Conservation (phyloP, 2,888 invertebrate genomes). For the Meteorus cinctellus region DNA sequence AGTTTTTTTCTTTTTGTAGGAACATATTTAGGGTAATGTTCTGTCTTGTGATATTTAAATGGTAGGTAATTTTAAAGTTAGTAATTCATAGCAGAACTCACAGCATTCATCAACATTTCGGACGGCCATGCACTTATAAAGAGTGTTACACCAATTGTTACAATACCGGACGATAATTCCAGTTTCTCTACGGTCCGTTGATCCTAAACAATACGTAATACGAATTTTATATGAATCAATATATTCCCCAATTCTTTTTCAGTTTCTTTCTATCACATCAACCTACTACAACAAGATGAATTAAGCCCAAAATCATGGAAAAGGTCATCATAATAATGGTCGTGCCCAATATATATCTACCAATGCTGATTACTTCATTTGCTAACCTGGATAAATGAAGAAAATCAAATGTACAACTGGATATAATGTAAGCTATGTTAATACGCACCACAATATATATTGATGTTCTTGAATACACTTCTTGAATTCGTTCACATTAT, state of each 20-base stretch:
- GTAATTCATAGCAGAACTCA: neutral
- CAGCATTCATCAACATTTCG: conserved; percentile 44
- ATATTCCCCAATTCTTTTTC: neutral
- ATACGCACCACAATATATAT: conserved; percentile 47
- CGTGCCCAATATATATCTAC: conserved; percentile 42
- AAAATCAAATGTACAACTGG: neutral
- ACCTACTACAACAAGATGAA: conserved; percentile 47
- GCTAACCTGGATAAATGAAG: conserved; percentile 37
- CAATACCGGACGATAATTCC: conserved; percentile 44
- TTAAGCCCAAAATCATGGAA: conserved; percentile 38
- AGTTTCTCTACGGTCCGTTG: conserved; percentile 44
- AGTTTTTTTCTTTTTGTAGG: too few species aligned
- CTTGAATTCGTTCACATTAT: conserved; percentile 44
- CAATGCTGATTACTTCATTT: conserved; percentile 28
- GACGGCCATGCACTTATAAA: conserved; percentile 50
- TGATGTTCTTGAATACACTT: conserved; percentile 55
- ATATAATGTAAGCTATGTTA: neutral
- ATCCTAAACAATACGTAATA: conserved; percentile 24
- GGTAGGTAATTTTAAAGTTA: too few species aligned
- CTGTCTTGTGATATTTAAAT: too few species aligned
- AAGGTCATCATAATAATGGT: conserved; percentile 32
- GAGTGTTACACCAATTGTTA: conserved; percentile 39
- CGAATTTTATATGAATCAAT: too few species aligned
- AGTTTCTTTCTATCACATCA: neutral
- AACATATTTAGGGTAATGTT: too few species aligned